Evolutionary conservation across 1,140 invertebrate species (phyloP).

Genomic region (Tribolium castaneum): DNA sequence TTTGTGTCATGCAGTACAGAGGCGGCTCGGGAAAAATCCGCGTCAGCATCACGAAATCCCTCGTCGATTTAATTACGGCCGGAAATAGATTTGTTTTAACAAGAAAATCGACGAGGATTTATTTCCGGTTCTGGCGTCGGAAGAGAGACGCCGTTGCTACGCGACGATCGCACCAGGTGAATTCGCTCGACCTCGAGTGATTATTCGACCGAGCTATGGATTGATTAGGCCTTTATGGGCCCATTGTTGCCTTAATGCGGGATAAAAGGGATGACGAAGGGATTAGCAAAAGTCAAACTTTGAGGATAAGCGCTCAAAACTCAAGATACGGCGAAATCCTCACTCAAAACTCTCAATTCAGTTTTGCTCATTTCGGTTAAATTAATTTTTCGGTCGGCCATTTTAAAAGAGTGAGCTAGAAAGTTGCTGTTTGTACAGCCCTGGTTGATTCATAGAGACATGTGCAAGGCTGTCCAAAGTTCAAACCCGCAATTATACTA

Average conservation of each 20-base stretch:
- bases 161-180: background rate
- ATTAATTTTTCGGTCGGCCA: no score
- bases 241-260: background rate
- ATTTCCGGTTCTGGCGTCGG: background rate
- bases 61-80: background rate
- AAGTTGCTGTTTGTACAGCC: no score
- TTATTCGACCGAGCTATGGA: background rate
- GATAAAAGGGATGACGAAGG: background rate
- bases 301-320: no score
- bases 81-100: background rate
- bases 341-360: no score
- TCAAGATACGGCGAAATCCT: no score
- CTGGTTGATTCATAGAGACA: no score
- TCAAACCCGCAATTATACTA: no score
- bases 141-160: background rate
- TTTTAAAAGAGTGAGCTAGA: no score
- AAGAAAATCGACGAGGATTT: background rate
- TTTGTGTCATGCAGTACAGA: no score
- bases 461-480: no score
- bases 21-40: no score
- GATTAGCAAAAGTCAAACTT: background rate
- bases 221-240: background rate
- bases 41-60: background rate
- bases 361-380: no score
- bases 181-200: background rate